Evolutionary conservation across 2,113 vertebrate species (phyloP).

Genomic region (Typhlomys cinereus): DNA sequence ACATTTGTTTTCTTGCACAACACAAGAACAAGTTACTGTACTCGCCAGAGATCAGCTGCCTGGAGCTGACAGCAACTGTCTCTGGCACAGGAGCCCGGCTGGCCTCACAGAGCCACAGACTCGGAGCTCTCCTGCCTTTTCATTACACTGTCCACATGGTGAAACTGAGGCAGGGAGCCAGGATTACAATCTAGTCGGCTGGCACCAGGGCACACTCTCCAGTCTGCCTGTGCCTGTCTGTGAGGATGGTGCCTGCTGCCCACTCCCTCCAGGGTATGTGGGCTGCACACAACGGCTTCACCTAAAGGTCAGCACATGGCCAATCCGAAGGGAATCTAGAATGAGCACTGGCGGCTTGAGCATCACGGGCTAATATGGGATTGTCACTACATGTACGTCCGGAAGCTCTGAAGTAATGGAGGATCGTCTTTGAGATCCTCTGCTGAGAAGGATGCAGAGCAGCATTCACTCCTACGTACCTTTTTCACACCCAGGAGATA

Average conservation of each 20-base stretch:
- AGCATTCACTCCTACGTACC: background rate
- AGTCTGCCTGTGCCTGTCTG: background rate
- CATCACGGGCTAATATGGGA: background rate
- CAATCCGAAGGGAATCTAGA: background rate
- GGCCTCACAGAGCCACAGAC: background rate
- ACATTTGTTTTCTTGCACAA: background rate
- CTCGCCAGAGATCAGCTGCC: background rate
- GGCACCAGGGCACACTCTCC: background rate
- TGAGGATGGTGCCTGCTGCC: background rate
- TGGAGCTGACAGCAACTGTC: background rate
- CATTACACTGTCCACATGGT: too few relatives aligned
- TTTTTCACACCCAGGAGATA: background rate
- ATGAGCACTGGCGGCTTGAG: background rate
- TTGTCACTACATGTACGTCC: background rate
- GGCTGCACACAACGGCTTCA: background rate
- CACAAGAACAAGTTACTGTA: background rate
- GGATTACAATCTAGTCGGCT: background rate
- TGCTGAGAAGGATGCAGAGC: background rate
- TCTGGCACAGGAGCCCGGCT: background rate
- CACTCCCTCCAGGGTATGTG: background rate
- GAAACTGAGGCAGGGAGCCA: background rate
- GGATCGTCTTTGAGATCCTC: background rate
- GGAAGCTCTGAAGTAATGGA: background rate
- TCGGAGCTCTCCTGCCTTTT: fast-evolving
- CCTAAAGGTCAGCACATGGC: background rate